phyloP scores from a whole-genome alignment of 2,888 invertebrate species.

The Lasioglossum oenotherae region DNA sequence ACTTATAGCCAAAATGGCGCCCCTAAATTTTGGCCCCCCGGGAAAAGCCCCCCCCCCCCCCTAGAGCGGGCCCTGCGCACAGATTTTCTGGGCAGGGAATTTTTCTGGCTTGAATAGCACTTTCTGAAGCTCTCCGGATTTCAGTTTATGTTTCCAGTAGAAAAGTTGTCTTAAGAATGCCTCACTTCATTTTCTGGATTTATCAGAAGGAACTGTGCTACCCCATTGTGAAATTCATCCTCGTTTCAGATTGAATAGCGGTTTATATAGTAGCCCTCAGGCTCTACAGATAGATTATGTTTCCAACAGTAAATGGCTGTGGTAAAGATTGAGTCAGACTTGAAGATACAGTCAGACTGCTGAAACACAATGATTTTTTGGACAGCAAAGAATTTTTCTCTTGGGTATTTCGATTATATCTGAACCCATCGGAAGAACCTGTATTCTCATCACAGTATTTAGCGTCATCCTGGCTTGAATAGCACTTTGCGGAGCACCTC shows the following conservation, averaged over 20 bases:
- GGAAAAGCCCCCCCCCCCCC: too few relatives aligned
- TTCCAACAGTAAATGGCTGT: not conserved
- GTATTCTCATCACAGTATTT: not conserved
- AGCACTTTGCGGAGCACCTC: not conserved
- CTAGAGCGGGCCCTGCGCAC: not conserved
- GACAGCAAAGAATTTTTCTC: not conserved
- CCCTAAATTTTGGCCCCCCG: too few relatives aligned
- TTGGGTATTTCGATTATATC: not conserved
- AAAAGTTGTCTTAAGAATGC: too few relatives aligned
- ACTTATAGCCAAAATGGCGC: too few relatives aligned
- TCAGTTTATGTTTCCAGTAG: too few relatives aligned
- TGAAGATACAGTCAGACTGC: not conserved
- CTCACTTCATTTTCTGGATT: too few relatives aligned
- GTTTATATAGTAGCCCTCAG: not conserved
- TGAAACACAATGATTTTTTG: not conserved
- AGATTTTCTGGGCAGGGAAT: too few relatives aligned
- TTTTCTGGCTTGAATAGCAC: too few relatives aligned
- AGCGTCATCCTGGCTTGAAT: not conserved
- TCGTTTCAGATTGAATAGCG: not conserved
- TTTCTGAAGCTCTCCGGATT: too few relatives aligned
- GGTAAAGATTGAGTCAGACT: not conserved
- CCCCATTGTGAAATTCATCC: not conserved
- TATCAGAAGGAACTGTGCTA: not conserved
- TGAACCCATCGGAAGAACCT: not conserved
- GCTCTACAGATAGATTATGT: not conserved